These are phyloP conservation scores for Caerostris extrusa DNA, from an alignment of 1,140 invertebrate species.

Conservation along the genomic window DNA sequence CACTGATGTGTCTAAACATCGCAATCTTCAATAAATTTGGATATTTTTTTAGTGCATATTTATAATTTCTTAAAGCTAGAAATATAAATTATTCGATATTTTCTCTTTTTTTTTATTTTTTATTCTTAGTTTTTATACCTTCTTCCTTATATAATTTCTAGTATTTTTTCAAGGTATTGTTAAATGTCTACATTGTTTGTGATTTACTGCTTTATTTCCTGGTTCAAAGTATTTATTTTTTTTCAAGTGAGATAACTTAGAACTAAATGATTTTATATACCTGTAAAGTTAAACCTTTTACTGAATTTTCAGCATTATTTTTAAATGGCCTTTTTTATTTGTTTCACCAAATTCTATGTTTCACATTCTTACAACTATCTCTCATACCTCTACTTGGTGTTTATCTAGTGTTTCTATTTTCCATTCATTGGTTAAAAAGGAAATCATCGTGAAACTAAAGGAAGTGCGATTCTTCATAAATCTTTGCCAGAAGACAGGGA, in stretches of 20 bases:
- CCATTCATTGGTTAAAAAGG: background rate
- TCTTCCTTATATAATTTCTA: too few species aligned
- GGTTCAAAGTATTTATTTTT: background rate
- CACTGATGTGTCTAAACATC: too few species aligned
- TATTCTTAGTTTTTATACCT: too few species aligned
- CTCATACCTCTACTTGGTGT: background rate
- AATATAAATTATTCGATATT: too few species aligned
- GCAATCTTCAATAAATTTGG: too few species aligned
- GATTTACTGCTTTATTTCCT: background rate
- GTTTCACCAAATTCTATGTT: background rate
- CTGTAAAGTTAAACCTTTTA: background rate
- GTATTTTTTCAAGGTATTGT: too few species aligned
- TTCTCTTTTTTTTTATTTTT: too few species aligned
- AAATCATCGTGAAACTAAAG: background rate
- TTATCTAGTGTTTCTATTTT: too few species aligned
- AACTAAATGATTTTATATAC: background rate
- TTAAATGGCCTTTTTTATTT: background rate
- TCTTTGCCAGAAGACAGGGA: background rate
- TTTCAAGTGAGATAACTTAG: background rate
- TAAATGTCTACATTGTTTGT: background rate
- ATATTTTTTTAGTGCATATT: too few species aligned
- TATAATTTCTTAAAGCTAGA: too few species aligned
- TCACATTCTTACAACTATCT: background rate
- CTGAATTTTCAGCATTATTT: background rate
- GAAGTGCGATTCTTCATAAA: background rate